A percentile compares a stretch with the other conserved stretches of the same genome.
Conservation (phyloP, 2,888 invertebrate genomes). For the Microplitis manilae region DNA sequence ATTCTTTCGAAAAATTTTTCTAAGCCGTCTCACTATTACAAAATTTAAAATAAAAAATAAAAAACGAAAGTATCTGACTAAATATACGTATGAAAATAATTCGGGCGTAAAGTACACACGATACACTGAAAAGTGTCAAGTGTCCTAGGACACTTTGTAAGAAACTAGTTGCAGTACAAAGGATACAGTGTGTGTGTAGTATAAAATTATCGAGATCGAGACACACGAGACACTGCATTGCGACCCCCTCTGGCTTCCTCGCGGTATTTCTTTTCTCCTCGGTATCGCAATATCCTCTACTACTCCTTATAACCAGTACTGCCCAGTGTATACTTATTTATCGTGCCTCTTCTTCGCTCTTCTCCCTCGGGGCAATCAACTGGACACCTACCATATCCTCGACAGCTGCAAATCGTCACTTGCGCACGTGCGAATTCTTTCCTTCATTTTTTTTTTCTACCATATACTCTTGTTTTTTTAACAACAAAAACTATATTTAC, state of each 20-base stretch:
- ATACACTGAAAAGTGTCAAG: slow-evolving; percentile 65
- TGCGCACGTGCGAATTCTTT: slow-evolving; percentile 31
- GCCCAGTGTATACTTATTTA: slow-evolving; percentile 38
- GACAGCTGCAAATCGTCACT: slow-evolving; percentile 24
- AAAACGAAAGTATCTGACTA: too few species aligned
- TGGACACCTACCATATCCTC: slow-evolving; percentile 1
- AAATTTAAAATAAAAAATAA: too few species aligned
- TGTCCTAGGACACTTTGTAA: slow-evolving; percentile 54
- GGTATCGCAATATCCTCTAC: background rate
- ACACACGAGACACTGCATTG: slow-evolving; percentile 65
- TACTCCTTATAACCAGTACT: slow-evolving; percentile 9
- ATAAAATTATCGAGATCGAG: slow-evolving; percentile 51
- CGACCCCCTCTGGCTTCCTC: slow-evolving; percentile 29
- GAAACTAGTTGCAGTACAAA: too few species aligned
- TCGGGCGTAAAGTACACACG: slow-evolving; percentile 57
- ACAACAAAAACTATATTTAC: slow-evolving; percentile 42
- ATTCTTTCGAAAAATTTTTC: too few species aligned
- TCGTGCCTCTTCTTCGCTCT: slow-evolving; percentile 37
- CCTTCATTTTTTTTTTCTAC: background rate
- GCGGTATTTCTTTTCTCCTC: background rate
- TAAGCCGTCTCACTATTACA: too few species aligned
- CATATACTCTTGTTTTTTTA: background rate
- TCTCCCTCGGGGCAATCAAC: background rate
- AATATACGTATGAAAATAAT: background rate
- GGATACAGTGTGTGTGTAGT: too few species aligned